phyloP scores from a whole-genome alignment of 2,888 invertebrate species.

The Eristalis tenax region DNA sequence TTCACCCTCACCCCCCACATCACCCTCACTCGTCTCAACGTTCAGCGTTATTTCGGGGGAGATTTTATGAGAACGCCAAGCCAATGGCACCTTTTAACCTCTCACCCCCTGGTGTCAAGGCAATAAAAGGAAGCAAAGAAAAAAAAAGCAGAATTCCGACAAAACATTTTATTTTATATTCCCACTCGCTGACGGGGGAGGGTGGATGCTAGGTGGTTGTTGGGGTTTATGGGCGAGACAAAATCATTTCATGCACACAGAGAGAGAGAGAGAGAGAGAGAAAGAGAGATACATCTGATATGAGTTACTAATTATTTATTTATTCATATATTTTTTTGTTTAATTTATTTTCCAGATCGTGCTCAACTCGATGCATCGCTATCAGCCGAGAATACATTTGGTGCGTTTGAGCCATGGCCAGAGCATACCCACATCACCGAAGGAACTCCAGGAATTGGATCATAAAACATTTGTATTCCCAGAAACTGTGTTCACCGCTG shows the following conservation, averaged over 20 bases:
- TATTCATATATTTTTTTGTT: conserved; percentile 17
- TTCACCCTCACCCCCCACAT: neutral
- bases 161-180: conserved; percentile 30
- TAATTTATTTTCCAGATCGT: conserved; percentile 89
- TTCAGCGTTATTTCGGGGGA: neutral
- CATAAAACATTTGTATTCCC: conserved; percentile 98
- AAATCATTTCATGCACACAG: neutral
- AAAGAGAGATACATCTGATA: neutral
- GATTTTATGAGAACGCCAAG: conserved; percentile 2
- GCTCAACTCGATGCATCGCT: conserved; percentile 99
- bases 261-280: neutral
- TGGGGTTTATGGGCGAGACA: neutral
- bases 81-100: neutral
- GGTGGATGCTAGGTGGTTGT: neutral
- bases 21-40: neutral
- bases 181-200: neutral
- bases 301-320: neutral
- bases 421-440: conserved; percentile 86
- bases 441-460: conserved; percentile 94
- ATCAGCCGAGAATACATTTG: conserved; percentile 98
- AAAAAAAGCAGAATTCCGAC: conserved; percentile 1
- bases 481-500: conserved; percentile 99
- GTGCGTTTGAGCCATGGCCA: conserved; percentile 93
- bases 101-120: neutral
- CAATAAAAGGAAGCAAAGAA: neutral